These are phyloP conservation scores for Gila orcuttii DNA, from an alignment of 2,113 vertebrate genomes.

Conservation along the genomic window DNA sequence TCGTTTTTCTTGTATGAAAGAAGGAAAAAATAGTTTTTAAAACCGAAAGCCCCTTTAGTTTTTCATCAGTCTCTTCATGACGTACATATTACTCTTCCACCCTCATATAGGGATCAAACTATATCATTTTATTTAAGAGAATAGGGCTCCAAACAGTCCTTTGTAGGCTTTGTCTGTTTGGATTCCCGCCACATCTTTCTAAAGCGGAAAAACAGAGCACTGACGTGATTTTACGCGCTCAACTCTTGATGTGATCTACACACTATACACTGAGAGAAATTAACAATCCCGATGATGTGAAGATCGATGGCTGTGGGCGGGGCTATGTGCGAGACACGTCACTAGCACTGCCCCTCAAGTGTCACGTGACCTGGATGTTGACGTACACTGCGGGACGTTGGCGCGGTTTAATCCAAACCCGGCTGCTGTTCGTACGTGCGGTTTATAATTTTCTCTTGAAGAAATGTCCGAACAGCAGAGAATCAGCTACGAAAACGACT, in stretches of 20 bases:
- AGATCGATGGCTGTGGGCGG: neutral
- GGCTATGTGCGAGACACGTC: neutral
- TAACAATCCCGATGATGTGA: neutral
- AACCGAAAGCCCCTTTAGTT: no score
- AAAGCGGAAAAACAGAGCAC: neutral
- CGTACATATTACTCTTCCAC: no score
- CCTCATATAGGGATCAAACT: neutral
- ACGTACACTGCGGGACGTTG: conserved; percentile 1
- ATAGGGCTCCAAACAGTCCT: no score
- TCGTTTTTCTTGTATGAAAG: neutral
- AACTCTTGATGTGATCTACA: conserved; percentile 5
- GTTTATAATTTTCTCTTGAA: neutral
- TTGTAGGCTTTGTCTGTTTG: neutral
- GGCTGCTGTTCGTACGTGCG: neutral
- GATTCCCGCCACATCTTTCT: neutral
- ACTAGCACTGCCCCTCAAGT: neutral
- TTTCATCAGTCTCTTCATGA: no score
- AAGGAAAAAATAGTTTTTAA: neutral
- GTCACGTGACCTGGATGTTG: conserved; percentile 46
- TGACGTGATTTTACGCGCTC: neutral
- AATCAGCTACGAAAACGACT: neutral
- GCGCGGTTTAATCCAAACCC: conserved; percentile 52
- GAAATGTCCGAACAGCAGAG: conserved; percentile 39
- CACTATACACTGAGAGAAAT: neutral
- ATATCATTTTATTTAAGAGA: no score